Conservation (phyloP, 2,888 invertebrate species). For the Melolontha melolontha region DNA sequence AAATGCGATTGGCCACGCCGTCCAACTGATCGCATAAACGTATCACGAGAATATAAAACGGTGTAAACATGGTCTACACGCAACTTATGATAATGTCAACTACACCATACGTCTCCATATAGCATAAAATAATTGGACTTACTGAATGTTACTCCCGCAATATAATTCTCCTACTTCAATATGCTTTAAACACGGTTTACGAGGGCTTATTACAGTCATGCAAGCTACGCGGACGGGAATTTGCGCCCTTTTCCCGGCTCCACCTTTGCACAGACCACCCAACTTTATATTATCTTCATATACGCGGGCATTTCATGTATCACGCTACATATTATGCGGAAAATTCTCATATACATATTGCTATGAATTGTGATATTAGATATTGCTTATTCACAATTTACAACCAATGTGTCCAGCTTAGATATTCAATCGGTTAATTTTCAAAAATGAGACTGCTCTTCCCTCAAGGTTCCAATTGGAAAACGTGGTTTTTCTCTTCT, state of each 20-base stretch:
- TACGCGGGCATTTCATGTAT: conserved; percentile 31
- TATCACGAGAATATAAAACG: conserved; percentile 25
- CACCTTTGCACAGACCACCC: no score
- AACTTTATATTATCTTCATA: conserved; percentile 42
- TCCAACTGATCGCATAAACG: conserved; percentile 16
- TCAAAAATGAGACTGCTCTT: no score
- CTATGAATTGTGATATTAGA: no score
- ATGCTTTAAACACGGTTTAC: conserved; percentile 51
- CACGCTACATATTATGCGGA: conserved; percentile 46
- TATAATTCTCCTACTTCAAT: conserved; percentile 49
- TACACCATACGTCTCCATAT: conserved; percentile 49
- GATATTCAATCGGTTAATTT: no score
- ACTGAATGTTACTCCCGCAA: conserved; percentile 49
- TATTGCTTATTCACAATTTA: no score
- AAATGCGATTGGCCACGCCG: no score
- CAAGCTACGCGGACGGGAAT: conserved; percentile 43
- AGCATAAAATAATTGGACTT: conserved; percentile 51
- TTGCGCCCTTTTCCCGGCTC: conserved; percentile 29
- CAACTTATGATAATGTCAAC: conserved; percentile 52
- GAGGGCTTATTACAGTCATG: conserved; percentile 46
- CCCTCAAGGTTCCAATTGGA: no score
- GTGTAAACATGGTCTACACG: conserved; percentile 51
- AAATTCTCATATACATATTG: conserved; percentile 44
- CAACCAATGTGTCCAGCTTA: no score
- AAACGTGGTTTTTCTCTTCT: no score